phyloP scores from a whole-genome alignment of 2,113 vertebrate species.

The Neotragus pygmaeus region DNA sequence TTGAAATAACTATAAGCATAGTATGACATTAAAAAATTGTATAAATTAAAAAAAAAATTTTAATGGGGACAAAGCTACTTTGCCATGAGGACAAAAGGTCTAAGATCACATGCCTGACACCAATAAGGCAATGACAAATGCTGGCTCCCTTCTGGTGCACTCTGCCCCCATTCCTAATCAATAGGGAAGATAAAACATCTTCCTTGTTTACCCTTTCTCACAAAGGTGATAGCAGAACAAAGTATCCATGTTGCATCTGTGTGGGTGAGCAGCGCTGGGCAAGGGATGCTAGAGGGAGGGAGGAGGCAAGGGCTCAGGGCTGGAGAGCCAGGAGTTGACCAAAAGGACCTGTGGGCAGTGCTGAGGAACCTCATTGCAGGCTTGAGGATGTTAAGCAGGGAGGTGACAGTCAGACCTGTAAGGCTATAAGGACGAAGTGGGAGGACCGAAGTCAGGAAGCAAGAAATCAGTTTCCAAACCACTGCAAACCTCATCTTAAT shows the following conservation, averaged over 20 bases:
- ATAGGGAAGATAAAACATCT: neutral
- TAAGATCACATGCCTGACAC: neutral
- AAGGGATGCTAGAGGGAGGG: neutral
- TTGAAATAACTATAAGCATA: neutral
- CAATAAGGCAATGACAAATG: neutral
- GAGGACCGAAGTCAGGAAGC: neutral
- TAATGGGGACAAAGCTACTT: neutral
- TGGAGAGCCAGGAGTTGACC: neutral
- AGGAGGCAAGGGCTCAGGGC: neutral
- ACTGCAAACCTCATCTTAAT: neutral
- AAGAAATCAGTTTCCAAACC: neutral
- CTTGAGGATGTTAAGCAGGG: neutral
- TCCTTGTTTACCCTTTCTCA: neutral
- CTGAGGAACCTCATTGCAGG: neutral
- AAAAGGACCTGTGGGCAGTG: fast-evolving
- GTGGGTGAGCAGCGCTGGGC: neutral
- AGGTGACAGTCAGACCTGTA: neutral
- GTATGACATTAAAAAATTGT: neutral
- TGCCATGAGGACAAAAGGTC: neutral
- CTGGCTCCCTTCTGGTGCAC: neutral
- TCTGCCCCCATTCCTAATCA: neutral
- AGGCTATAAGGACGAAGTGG: neutral
- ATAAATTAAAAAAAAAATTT: neutral
- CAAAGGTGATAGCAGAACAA: neutral
- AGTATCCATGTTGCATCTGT: neutral